These are phyloP conservation scores for Neodiprion lecontei DNA, from an alignment of 1,140 invertebrate genomes.

Conservation along the genomic window DNA sequence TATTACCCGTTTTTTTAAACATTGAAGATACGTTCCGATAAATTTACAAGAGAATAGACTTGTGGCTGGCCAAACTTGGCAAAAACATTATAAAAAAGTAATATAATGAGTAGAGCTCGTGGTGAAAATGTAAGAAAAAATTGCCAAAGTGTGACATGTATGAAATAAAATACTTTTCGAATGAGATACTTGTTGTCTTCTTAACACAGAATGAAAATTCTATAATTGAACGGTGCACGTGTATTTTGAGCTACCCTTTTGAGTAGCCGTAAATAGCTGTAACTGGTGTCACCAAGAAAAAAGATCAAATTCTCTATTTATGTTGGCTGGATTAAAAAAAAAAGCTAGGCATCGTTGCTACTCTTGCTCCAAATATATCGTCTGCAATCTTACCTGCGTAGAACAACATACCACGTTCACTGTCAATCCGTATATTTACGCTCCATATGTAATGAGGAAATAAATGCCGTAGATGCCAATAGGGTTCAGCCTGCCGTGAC, in stretches of 20 bases:
- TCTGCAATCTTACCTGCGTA: background rate
- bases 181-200: too few relatives aligned
- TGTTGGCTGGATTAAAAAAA: background rate
- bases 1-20: too few relatives aligned
- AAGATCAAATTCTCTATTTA: background rate
- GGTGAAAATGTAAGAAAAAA: too few relatives aligned
- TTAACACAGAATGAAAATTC: too few relatives aligned
- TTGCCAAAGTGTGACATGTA: too few relatives aligned
- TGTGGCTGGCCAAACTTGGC: too few relatives aligned
- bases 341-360: background rate
- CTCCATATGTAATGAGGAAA: background rate
- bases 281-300: background rate
- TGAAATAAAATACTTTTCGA: too few relatives aligned
- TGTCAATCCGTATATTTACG: background rate
- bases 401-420: background rate
- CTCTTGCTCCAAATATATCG: constrained; percentile 1
- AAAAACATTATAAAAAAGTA: too few relatives aligned
- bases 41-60: too few relatives aligned
- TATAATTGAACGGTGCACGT: background rate
- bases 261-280: background rate
- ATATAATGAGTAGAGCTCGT: too few relatives aligned
- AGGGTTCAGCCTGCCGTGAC: background rate
- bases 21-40: too few relatives aligned
- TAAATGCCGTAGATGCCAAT: background rate
- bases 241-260: background rate